Conservation (phyloP, 2,113 vertebrate species). For the Colossoma macropomum region DNA sequence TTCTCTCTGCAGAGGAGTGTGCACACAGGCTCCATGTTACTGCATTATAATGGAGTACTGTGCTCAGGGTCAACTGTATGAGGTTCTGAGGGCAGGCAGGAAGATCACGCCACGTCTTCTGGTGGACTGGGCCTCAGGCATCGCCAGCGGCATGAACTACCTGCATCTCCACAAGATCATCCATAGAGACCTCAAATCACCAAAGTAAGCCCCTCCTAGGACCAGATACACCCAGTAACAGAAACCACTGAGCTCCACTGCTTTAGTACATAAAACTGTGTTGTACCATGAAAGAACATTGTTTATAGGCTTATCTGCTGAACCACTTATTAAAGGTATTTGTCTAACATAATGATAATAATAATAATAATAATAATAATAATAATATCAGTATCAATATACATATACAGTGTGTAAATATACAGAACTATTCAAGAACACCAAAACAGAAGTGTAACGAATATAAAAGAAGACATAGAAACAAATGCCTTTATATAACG, state of each 20-base stretch:
- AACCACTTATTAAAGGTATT: too few relatives aligned
- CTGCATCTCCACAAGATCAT: slow-evolving; percentile 99
- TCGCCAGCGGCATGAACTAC: slow-evolving; percentile 99
- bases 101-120: slow-evolving; percentile 91
- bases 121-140: slow-evolving; percentile 97
- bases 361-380: too few relatives aligned
- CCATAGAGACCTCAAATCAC: slow-evolving; percentile 98
- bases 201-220: slow-evolving; percentile 84
- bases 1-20: slow-evolving; percentile 86
- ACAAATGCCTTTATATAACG: too few relatives aligned
- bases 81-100: slow-evolving; percentile 91
- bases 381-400: too few relatives aligned
- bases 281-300: too few relatives aligned
- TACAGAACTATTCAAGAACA: too few relatives aligned
- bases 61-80: slow-evolving; percentile 95
- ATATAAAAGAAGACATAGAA: too few relatives aligned
- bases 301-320: too few relatives aligned
- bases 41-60: slow-evolving; percentile 99
- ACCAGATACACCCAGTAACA: neutral
- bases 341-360: too few relatives aligned
- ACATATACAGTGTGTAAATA: too few relatives aligned
- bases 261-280: neutral
- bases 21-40: slow-evolving; percentile 96
- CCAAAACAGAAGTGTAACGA: too few relatives aligned
- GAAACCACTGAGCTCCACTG: neutral